Evolutionary conservation across 2,888 invertebrate genomes (phyloP).

Genomic region (Bedellia somnulentella): DNA sequence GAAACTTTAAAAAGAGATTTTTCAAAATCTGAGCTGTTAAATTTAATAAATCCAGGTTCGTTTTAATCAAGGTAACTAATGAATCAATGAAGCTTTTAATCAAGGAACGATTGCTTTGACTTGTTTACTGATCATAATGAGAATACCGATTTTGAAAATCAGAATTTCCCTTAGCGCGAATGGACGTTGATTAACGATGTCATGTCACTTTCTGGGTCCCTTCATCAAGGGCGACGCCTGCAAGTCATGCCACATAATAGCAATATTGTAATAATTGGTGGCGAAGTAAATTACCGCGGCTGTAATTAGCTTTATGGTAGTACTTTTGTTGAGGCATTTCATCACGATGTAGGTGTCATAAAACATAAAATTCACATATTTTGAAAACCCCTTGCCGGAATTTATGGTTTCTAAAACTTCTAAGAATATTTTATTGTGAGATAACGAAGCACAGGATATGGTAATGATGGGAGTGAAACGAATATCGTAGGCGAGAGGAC

Average conservation of each 20-base stretch:
- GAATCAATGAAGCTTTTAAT: no score
- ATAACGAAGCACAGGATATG: conserved; percentile 43
- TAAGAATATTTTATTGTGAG: no score
- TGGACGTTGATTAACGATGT: conserved; percentile 50
- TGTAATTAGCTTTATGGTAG: conserved; percentile 26
- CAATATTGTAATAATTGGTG: conserved; percentile 39
- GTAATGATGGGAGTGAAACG: conserved; percentile 49
- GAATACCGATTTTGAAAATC: conserved; percentile 46
- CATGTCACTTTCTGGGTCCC: conserved; percentile 35
- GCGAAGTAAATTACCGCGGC: conserved; percentile 43
- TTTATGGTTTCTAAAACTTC: no score
- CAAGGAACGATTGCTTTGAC: no score
- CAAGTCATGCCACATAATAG: conserved; percentile 53
- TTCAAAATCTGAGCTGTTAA: no score
- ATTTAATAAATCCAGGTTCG: no score
- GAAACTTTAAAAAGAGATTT: no score
- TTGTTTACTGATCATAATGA: conserved; percentile 32
- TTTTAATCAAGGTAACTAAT: no score
- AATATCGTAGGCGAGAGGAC: conserved; percentile 37
- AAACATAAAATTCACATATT: no score
- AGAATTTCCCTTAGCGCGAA: conserved; percentile 42
- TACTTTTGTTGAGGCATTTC: no score
- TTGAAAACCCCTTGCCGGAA: no score
- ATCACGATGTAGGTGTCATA: no score
- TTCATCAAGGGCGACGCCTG: conserved; percentile 32